Percentiles rank a stretch among this genome's conserved stretches.
These are phyloP conservation scores for Metridium senile DNA, from an alignment of 92 coral and sea anemone genomes.

Conservation along the genomic window DNA sequence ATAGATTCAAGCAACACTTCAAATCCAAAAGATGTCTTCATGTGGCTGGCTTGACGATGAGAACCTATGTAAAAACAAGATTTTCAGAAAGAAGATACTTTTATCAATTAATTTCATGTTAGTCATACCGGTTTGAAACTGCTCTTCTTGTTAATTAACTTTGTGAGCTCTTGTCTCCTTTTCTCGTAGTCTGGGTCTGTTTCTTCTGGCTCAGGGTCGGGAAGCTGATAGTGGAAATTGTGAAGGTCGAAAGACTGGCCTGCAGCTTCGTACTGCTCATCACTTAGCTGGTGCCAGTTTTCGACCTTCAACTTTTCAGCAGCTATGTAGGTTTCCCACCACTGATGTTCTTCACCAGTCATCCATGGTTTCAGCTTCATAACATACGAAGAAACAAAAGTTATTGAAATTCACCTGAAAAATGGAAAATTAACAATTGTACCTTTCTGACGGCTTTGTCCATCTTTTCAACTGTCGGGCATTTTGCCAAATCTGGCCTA, in stretches of 20 bases:
- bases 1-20: too few relatives aligned
- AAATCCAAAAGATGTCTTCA: too few relatives aligned
- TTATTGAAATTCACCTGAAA: neutral
- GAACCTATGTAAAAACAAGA: neutral
- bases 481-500: slow-evolving; percentile 36
- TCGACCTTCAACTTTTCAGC: slow-evolving; percentile 6
- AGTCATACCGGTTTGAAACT: slow-evolving; percentile 19
- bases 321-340: slow-evolving; percentile 20
- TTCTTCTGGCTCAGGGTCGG: slow-evolving; percentile 3
- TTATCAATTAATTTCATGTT: neutral
- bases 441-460: slow-evolving; percentile 8
- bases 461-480: slow-evolving; percentile 27
- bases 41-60: neutral
- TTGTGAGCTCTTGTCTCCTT: slow-evolving; percentile 6
- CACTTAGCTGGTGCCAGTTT: slow-evolving; percentile 14
- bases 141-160: slow-evolving; percentile 16
- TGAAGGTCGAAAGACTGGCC: slow-evolving; percentile 25
- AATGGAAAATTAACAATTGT: neutral
- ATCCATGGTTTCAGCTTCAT: slow-evolving; percentile 13
- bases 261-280: slow-evolving; percentile 17
- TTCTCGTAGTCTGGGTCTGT: slow-evolving; percentile 4
- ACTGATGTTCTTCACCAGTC: slow-evolving; percentile 16
- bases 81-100: neutral
- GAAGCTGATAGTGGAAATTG: slow-evolving; percentile 8
- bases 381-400: too few relatives aligned